phyloP scores from a whole-genome alignment of 2,797 vertebrate genomes.

The Aulostomus chinensis region DNA sequence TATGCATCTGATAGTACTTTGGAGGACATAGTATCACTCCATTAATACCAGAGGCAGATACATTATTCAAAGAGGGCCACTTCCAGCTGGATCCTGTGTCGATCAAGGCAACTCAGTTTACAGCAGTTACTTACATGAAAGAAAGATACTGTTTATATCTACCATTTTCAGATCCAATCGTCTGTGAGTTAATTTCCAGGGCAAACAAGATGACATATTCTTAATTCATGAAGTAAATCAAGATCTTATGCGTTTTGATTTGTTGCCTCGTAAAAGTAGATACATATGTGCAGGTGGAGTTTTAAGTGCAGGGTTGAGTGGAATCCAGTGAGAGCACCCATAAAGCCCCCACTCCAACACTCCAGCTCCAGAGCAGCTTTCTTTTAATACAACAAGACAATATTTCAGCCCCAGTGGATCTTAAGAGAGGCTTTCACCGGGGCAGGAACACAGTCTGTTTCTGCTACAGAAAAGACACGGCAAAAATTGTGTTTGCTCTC shows the following conservation, averaged over 20 bases:
- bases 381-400: constrained; percentile 39
- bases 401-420: constrained; percentile 26
- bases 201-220: background rate
- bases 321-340: constrained; percentile 21
- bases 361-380: constrained; percentile 25
- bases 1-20: constrained; percentile 57
- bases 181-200: too few species aligned
- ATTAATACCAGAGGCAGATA: constrained; percentile 36
- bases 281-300: background rate
- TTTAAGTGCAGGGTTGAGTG: constrained; percentile 16
- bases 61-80: constrained; percentile 69
- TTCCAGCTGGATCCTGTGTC: constrained; percentile 67
- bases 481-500: constrained; percentile 20
- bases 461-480: constrained; percentile 41
- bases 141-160: too few species aligned
- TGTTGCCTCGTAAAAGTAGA: constrained; percentile 14
- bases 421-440: constrained; percentile 22
- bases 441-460: constrained; percentile 30
- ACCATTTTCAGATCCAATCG: too few species aligned
- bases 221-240: constrained; percentile 6
- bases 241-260: constrained; percentile 27
- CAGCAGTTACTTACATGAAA: constrained; percentile 15
- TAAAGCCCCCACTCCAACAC: constrained; percentile 15
- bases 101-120: constrained; percentile 37
- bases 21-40: constrained; percentile 52